Evolutionary conservation across 1,140 invertebrate species (phyloP).

Genomic region (Dendrolimus punctatus): DNA sequence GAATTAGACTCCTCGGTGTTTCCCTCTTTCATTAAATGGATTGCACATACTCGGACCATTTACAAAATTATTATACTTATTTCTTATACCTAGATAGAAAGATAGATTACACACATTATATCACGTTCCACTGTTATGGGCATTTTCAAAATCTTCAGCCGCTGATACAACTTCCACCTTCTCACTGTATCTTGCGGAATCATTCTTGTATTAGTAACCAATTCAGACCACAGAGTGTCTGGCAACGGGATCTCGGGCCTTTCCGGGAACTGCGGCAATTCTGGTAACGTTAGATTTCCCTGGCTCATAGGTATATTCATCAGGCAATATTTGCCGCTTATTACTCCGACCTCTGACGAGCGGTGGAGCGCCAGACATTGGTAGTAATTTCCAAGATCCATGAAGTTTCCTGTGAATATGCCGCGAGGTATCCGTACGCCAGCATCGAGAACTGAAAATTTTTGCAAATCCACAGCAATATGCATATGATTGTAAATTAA

Average conservation of each 20-base stretch:
- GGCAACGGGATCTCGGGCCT: constrained; percentile 12
- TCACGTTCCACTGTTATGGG: no score
- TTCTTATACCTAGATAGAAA: no score
- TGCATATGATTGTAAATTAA: neutral
- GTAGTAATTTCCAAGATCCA: constrained; percentile 38
- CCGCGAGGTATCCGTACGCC: constrained; percentile 31
- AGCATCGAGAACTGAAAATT: constrained; percentile 38
- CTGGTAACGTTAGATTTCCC: constrained; percentile 7
- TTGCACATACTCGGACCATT: no score
- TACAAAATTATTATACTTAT: no score
- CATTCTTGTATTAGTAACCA: neutral
- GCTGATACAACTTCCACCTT: neutral
- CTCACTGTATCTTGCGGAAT: neutral
- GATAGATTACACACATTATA: no score
- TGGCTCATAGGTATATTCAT: constrained; percentile 20
- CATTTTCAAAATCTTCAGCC: no score
- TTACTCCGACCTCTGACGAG: constrained; percentile 13
- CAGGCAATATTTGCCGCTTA: constrained; percentile 46
- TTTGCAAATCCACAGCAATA: neutral
- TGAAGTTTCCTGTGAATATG: constrained; percentile 19
- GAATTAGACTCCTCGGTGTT: no score
- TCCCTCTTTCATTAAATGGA: no score
- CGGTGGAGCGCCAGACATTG: constrained; percentile 35
- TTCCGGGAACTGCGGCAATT: constrained; percentile 5
- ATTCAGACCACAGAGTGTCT: constrained; percentile 10